Conservation (phyloP, 2,113 vertebrate genomes). For the Promerops cafer region DNA sequence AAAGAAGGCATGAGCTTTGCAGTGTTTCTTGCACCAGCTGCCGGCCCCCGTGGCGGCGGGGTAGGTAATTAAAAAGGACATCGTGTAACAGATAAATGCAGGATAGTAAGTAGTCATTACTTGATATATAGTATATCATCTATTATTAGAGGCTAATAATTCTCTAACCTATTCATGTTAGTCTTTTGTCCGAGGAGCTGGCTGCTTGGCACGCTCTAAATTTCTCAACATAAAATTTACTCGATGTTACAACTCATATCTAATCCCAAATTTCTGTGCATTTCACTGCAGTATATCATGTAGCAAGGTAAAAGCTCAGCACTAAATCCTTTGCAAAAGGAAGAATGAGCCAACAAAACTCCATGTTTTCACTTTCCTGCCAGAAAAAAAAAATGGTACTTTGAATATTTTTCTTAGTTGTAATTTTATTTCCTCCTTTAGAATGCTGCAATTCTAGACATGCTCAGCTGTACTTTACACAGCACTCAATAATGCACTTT, state of each 20-base stretch:
- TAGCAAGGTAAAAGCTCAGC: constrained; percentile 29
- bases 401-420: neutral
- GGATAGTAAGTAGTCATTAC: constrained; percentile 39
- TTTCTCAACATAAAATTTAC: constrained; percentile 54
- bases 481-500: neutral
- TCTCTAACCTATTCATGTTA: constrained; percentile 48
- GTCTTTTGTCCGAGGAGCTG: constrained; percentile 3
- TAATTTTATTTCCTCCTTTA: constrained; percentile 6
- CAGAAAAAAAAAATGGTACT: neutral
- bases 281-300: constrained; percentile 36
- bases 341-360: constrained; percentile 34
- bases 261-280: constrained; percentile 31
- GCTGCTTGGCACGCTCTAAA: constrained; percentile 8
- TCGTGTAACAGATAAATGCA: constrained; percentile 38
- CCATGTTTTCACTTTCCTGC: neutral
- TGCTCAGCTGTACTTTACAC: constrained; percentile 9
- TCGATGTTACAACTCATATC: constrained; percentile 19
- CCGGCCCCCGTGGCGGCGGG: neutral
- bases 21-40: neutral
- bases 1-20: neutral
- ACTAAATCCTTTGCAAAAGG: constrained; percentile 36
- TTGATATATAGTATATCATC: constrained; percentile 45
- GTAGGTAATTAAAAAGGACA: constrained; percentile 55
- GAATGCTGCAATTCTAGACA: constrained; percentile 11
- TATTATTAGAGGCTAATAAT: constrained; percentile 60